Evolutionary conservation across 2,113 vertebrate genomes (phyloP).

Genomic region (Centrocercus urophasianus): DNA sequence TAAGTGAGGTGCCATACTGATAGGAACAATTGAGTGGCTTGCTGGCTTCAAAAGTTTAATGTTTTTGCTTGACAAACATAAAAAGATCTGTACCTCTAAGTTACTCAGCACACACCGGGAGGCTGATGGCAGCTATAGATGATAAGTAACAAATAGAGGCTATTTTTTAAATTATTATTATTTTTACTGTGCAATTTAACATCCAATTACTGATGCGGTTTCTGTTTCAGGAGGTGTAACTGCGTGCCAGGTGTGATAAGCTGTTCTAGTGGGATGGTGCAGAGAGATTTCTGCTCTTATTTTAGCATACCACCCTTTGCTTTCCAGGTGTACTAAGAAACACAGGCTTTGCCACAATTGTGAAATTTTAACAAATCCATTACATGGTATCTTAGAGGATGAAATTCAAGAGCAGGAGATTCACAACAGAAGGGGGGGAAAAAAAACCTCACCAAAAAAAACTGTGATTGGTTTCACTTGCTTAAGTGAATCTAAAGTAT

Average conservation of each 20-base stretch:
- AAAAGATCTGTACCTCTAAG: background rate
- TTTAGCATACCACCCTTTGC: background rate
- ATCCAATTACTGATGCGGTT: background rate
- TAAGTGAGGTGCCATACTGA: constrained; percentile 67
- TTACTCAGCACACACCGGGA: background rate
- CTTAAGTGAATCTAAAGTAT: background rate
- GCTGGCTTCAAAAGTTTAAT: background rate
- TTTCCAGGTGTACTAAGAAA: background rate
- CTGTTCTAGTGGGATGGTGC: background rate
- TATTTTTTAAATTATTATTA: background rate
- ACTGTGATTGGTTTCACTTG: background rate
- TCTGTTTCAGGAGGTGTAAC: background rate
- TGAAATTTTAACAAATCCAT: background rate
- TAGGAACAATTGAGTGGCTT: background rate
- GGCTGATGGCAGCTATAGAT: background rate
- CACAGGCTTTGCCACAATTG: background rate
- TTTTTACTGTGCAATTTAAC: background rate
- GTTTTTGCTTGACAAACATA: background rate
- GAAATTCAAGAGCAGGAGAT: background rate
- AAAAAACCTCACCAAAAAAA: background rate
- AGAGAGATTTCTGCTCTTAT: background rate
- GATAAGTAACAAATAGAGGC: background rate
- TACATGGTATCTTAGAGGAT: background rate
- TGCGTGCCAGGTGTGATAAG: background rate
- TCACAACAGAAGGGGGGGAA: background rate